Evolutionary conservation across 2,797 vertebrate species (phyloP).

Genomic region (Muraenolepis orangiensis): DNA sequence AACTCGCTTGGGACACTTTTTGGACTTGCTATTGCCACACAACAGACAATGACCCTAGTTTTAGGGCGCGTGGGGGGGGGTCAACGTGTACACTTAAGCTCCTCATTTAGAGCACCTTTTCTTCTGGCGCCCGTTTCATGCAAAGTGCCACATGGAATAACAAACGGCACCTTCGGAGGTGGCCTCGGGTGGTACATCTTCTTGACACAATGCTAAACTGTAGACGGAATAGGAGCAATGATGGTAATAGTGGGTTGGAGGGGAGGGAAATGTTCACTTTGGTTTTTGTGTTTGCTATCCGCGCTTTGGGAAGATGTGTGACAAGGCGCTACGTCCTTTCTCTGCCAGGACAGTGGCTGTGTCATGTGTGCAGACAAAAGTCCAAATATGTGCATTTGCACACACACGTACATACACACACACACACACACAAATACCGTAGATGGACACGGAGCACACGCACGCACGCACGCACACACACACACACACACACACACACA

Average conservation of each 20-base stretch:
- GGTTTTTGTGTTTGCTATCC: background rate
- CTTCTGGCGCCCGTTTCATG: conserved; percentile 35
- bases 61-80: background rate
- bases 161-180: conserved; percentile 41
- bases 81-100: no score
- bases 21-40: no score
- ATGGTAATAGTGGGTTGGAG: conserved; percentile 42
- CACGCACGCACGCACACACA: conserved; percentile 4
- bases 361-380: conserved; percentile 9
- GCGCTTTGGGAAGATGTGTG: conserved; percentile 6
- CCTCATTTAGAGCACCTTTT: conserved; percentile 26
- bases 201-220: conserved; percentile 54
- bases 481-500: conserved; percentile 3
- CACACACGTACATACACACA: conserved; percentile 6
- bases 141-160: conserved; percentile 37
- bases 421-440: conserved; percentile 3
- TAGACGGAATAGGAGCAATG: conserved; percentile 50
- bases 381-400: background rate
- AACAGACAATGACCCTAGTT: background rate
- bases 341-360: conserved; percentile 1
- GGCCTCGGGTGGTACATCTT: conserved; percentile 46
- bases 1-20: no score
- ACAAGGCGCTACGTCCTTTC: conserved; percentile 20
- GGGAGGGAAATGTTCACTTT: conserved; percentile 7
- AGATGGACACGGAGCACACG: conserved; percentile 1